Evolutionary conservation across 2,797 vertebrate species (phyloP), one percentile per base, ranked within the genome.

Genomic region (Microtus californicus): DNA sequence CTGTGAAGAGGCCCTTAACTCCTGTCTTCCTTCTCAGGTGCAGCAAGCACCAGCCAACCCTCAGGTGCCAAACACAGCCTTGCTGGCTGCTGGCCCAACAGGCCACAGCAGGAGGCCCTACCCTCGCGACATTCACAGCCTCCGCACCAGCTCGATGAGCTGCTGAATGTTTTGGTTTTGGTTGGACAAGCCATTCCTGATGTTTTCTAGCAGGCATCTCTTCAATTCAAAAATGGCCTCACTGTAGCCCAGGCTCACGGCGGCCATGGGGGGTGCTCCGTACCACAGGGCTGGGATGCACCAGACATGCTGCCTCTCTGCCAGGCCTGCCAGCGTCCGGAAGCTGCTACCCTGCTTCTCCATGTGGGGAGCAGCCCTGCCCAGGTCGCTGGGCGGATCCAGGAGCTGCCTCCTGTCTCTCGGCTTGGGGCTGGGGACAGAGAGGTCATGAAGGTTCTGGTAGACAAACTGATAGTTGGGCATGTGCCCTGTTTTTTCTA

Each of bases 271-370:
- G 27, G 97, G 98, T 6, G 88, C 92, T 19, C 98, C 98, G 13
- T 98, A 97, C 98, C 99, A 99, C 29, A 99, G 98, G 34, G 98
- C 98, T 56, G 98, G 98, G 91, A 99, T 93, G 94, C 97, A 98
- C 94, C 98, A 98, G 25, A 98, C 89, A 14, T 92, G 95, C 73
- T 97, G 97, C 76, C 87, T 97, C 95, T 98, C 97, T 73, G 98
- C 98, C 81, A 98, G 94, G 71, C 98, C 97, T 0, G 97, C 98
- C 65, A 98, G 95, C 1, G 92, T 97, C 29, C 95, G 96, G 63
- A 97, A 88, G 83, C 96, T 45, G 0, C 94, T 92, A 1, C 92
- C 91, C 27, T 97, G 97, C 37, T 96, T 98, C 89, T 98, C 98
- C 97, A 97, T 94, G 9, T 95, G 95, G 7, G 91, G 45, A 6